Evolutionary conservation across 92 coral and sea anemone species (phyloP).

Genomic region (Micromussa lordhowensis): DNA sequence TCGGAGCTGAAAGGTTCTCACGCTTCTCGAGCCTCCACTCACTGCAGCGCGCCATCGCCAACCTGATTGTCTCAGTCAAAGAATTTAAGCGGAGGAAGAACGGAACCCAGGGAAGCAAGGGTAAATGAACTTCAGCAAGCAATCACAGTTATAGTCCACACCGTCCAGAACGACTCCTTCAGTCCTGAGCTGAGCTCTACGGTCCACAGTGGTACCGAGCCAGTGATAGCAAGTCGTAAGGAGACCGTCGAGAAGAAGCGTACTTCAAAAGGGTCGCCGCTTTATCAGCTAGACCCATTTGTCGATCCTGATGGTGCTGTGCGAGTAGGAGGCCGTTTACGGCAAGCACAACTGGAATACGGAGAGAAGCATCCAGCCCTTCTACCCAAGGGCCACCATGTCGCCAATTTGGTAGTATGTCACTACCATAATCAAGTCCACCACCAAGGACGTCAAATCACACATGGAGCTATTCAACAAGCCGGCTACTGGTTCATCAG

Average conservation of each 20-base stretch:
- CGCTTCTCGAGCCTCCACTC: slow-evolving; percentile 41
- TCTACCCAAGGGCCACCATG: slow-evolving; percentile 32
- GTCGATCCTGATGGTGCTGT: slow-evolving; percentile 21
- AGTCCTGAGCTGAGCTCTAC: slow-evolving; percentile 7
- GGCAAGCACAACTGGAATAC: slow-evolving; percentile 28
- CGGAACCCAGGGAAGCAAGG: neutral
- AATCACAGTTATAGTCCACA: slow-evolving; percentile 19
- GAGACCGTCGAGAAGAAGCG: slow-evolving; percentile 19
- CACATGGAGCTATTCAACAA: slow-evolving; percentile 44
- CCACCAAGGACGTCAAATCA: slow-evolving; percentile 61
- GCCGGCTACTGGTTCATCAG: slow-evolving; percentile 45
- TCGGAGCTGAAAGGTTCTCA: slow-evolving; percentile 45
- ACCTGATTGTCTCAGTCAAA: slow-evolving; percentile 11
- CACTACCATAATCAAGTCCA: slow-evolving; percentile 48
- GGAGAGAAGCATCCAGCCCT: slow-evolving; percentile 44
- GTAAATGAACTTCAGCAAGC: slow-evolving; percentile 27
- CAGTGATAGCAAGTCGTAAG: neutral
- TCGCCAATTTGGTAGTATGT: slow-evolving; percentile 19
- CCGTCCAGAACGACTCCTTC: slow-evolving; percentile 22
- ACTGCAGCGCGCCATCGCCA: slow-evolving; percentile 39
- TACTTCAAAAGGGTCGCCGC: slow-evolving; percentile 22
- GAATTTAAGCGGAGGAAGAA: neutral
- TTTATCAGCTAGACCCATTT: slow-evolving; percentile 41
- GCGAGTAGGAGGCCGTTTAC: slow-evolving; percentile 40
- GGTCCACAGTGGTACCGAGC: slow-evolving; percentile 15